Conservation (phyloP, 2,113 vertebrate species). For the Erythrolamprus reginae region DNA sequence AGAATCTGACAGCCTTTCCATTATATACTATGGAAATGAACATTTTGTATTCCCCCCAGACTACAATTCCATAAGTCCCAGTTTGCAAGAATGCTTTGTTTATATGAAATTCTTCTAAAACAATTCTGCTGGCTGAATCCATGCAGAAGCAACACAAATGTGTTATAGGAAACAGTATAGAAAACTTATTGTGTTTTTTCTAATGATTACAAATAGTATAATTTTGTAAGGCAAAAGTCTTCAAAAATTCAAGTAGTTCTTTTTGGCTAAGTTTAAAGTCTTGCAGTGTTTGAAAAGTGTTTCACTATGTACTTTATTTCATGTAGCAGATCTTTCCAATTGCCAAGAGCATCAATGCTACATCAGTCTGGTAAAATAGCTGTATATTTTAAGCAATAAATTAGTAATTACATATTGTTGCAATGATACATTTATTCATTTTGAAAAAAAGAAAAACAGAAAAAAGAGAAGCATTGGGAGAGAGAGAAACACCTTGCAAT, state of each 20-base stretch:
- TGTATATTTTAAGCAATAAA: conserved; percentile 52
- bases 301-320: conserved; percentile 30
- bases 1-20: conserved; percentile 54
- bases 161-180: neutral
- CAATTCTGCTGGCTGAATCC: neutral
- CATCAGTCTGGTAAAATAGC: conserved; percentile 55
- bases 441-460: conserved; percentile 11
- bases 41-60: conserved; percentile 41
- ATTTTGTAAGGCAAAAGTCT: neutral
- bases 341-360: conserved; percentile 61
- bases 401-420: conserved; percentile 49
- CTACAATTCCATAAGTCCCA: conserved; percentile 28
- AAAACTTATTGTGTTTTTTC: neutral
- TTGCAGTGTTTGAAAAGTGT: conserved; percentile 7
- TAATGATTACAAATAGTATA: neutral
- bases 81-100: conserved; percentile 3
- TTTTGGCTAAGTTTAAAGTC: conserved; percentile 15
- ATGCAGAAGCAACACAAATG: neutral
- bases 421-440: conserved; percentile 50
- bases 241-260: neutral
- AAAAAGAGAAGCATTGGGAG: conserved; percentile 28
- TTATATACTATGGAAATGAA: conserved; percentile 47
- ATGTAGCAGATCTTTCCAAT: conserved; percentile 37
- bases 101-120: conserved; percentile 15
- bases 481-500: neutral